Evolutionary conservation across 1,140 invertebrate species (phyloP).

Genomic region (Drosophila leontia): DNA sequence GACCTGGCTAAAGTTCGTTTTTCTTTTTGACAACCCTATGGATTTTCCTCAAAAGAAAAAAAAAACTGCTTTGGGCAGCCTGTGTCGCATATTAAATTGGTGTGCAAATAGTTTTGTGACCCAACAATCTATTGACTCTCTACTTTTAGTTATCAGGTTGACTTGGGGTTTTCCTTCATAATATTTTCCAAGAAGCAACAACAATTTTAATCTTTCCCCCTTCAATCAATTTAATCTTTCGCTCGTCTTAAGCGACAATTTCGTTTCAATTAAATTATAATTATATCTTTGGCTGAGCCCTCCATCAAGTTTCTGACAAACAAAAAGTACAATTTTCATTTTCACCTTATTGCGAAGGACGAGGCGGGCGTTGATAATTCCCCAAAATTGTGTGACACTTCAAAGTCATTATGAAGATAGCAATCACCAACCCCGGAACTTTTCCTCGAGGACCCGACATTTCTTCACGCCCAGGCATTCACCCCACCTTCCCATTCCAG

Average conservation of each 20-base stretch:
- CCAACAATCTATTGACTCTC: slow-evolving; percentile 8
- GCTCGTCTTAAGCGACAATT: slow-evolving; percentile 47
- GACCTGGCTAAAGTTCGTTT: slow-evolving; percentile 50
- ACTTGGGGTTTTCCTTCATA: neutral
- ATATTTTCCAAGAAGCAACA: neutral
- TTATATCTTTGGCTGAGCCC: slow-evolving; percentile 52
- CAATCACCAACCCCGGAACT: slow-evolving; percentile 45
- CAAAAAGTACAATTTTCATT: slow-evolving; percentile 64
- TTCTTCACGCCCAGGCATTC: slow-evolving; percentile 60
- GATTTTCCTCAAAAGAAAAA: neutral
- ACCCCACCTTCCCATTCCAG: slow-evolving; percentile 18
- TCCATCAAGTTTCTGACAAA: slow-evolving; percentile 31
- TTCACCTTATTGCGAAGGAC: slow-evolving; percentile 53
- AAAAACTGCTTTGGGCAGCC: slow-evolving; percentile 1
- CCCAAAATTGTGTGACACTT: slow-evolving; percentile 71
- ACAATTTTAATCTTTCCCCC: slow-evolving; percentile 2
- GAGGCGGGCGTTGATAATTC: slow-evolving; percentile 58
- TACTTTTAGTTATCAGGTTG: neutral
- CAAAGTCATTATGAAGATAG: slow-evolving; percentile 81
- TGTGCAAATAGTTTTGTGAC: slow-evolving; percentile 45
- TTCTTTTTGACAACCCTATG: slow-evolving; percentile 29
- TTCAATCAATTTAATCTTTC: neutral
- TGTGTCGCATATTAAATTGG: slow-evolving; percentile 56
- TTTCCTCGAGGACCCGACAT: slow-evolving; percentile 59
- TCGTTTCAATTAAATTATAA: slow-evolving; percentile 75